A percentile compares a stretch with the other conserved stretches of the same genome.
Evolutionary conservation across 2,888 invertebrate genomes (phyloP).

Genomic region (Myopa testacea): DNA sequence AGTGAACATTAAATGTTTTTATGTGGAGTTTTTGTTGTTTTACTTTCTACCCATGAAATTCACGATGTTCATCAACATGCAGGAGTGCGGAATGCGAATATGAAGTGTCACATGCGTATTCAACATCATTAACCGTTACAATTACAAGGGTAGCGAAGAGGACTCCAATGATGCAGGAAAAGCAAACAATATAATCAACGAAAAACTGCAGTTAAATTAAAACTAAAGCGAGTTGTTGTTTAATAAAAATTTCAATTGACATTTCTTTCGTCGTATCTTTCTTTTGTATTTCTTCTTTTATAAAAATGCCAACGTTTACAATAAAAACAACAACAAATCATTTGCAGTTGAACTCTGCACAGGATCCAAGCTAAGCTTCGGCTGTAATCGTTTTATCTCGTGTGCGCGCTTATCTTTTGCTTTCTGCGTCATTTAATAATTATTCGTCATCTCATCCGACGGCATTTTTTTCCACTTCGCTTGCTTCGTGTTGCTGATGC

Average conservation of each 20-base stretch:
- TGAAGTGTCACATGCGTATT: no score
- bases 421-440: constrained; percentile 66
- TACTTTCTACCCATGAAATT: no score
- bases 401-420: constrained; percentile 58
- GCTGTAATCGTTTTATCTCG: neutral
- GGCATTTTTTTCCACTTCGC: constrained; percentile 57
- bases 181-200: neutral
- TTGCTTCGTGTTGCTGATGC: neutral
- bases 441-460: constrained; percentile 54
- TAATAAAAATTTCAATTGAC: no score
- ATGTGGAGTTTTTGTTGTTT: neutral
- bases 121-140: no score
- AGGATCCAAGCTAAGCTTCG: neutral
- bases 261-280: no score
- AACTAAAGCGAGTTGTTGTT: neutral
- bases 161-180: neutral
- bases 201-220: constrained; percentile 35
- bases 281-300: no score
- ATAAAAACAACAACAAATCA: no score
- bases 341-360: no score
- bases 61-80: no score
- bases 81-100: no score
- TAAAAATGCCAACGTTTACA: no score
- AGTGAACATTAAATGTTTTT: constrained; percentile 36
- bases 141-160: no score